Base-by-base conservation (phyloP, 2,797 vertebrate genomes). In the Acanthurus lineatus region DNA sequence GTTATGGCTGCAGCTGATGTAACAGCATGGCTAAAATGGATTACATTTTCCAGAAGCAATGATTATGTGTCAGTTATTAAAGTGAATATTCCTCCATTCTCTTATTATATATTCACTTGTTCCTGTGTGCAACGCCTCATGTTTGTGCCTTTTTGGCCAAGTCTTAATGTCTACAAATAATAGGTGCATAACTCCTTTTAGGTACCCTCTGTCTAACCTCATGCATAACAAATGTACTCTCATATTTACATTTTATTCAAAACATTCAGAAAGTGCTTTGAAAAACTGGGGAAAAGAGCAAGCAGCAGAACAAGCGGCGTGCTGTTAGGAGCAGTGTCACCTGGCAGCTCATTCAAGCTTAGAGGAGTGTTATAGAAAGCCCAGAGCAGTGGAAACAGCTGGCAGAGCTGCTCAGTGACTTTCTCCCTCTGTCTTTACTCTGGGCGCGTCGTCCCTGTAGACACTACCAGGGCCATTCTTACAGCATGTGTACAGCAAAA, bases 331-430 rank as follows among this genome's bases (percentile, higher is more conserved):
- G 80, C 74, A 32, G 83, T 86, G 87, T 92, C 91, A 90, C 91
- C 88, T 90, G 86, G 89, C 83, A 88, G 87, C 86, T 90, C 63
- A 81, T 76, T 89, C 79, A 72, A 82, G 91, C 90, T 91, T 65
- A 84, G 80, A 86, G 92, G 83, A 88, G 88, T 88, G 87, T 89
- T 89, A 87, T 53, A 69, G 86, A 84, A 87, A 87, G 87, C 88
- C 83, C 85, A 86, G 78, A 92, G 85, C 79, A 35, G 58, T 68
- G 83, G 73, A 87, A 92, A 86, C 91, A 92, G 91, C 90, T 88
- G 89, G 86, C 63, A 66, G 86, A 77, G 87, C 85, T 62, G 83
- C 89, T 84, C 78, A 8, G 53, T 88, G 91, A 88, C 87, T 90
- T 85, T 80, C 82, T 82, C 80, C 76, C 77, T 81, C 77, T 59